These are phyloP conservation scores for Molossus molossus DNA, from an alignment of 2,797 vertebrate genomes.

Conservation along the genomic window DNA sequence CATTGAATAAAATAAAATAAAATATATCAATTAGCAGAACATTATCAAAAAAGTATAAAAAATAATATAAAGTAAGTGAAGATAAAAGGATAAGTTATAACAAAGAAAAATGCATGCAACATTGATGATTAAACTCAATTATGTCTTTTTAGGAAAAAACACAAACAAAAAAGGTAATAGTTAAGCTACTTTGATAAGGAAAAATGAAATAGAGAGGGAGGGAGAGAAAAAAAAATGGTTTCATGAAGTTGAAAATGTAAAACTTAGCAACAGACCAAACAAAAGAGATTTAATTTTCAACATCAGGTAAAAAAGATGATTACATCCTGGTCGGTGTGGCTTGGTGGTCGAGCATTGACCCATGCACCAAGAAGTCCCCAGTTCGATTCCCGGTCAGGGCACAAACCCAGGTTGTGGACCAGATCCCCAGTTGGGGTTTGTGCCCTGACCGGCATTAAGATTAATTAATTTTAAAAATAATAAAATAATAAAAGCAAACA, in stretches of 20 bases:
- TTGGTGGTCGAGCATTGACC: no score
- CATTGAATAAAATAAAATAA: background rate
- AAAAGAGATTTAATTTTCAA: background rate
- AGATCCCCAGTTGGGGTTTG: no score
- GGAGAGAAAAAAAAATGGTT: background rate
- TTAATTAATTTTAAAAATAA: background rate
- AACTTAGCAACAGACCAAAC: background rate
- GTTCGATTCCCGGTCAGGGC: no score
- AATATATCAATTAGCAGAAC: background rate
- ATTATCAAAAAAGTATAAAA: background rate
- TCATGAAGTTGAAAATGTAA: background rate
- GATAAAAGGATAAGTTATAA: background rate
- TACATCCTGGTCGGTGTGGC: no score
- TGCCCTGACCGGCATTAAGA: background rate
- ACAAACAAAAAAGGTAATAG: background rate
- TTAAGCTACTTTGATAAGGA: background rate
- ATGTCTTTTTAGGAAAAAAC: background rate
- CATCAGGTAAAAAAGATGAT: background rate
- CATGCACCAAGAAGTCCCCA: no score
- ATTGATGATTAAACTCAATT: background rate
- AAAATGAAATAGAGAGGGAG: background rate
- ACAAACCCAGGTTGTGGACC: no score
- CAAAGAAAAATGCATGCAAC: background rate
- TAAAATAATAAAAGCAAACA: background rate
- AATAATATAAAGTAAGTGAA: background rate